These are phyloP conservation scores for Nemotelus nigrinus DNA, from an alignment of 2,888 invertebrate genomes.

Conservation along the genomic window DNA sequence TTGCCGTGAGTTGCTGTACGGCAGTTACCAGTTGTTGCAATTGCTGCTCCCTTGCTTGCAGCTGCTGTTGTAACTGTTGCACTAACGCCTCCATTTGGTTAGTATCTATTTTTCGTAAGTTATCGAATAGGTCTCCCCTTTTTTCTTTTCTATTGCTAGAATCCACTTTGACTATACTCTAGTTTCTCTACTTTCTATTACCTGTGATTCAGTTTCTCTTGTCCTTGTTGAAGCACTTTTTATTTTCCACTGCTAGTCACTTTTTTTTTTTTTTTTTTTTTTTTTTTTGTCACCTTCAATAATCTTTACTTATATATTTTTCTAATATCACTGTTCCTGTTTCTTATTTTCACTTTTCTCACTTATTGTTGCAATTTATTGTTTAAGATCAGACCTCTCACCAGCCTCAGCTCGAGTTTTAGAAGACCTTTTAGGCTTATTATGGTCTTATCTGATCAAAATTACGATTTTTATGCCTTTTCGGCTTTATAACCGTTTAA, in stretches of 20 bases:
- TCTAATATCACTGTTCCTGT: background rate
- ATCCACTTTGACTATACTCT: too few species aligned
- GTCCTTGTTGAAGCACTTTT: too few species aligned
- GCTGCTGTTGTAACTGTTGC: background rate
- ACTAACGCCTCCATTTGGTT: background rate
- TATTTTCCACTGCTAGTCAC: too few species aligned
- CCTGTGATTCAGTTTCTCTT: too few species aligned
- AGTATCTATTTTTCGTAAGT: background rate
- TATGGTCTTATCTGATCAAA: background rate
- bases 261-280: too few species aligned
- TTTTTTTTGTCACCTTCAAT: background rate
- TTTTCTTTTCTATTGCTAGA: too few species aligned
- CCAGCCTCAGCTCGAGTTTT: background rate
- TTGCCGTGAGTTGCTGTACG: too few species aligned
- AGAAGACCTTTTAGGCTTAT: background rate
- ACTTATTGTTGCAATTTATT: background rate
- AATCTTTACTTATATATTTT: background rate
- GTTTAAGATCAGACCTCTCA: background rate
- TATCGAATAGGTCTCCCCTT: too few species aligned
- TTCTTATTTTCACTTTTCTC: background rate
- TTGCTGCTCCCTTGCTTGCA: background rate
- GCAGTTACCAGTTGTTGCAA: background rate
- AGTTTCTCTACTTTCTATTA: too few species aligned
- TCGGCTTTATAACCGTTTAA: background rate
- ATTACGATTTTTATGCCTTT: background rate